Evolutionary conservation across 2,113 vertebrate species (phyloP), one percentile per base, ranked within the genome.

Genomic region (Hipposideros armiger): DNA sequence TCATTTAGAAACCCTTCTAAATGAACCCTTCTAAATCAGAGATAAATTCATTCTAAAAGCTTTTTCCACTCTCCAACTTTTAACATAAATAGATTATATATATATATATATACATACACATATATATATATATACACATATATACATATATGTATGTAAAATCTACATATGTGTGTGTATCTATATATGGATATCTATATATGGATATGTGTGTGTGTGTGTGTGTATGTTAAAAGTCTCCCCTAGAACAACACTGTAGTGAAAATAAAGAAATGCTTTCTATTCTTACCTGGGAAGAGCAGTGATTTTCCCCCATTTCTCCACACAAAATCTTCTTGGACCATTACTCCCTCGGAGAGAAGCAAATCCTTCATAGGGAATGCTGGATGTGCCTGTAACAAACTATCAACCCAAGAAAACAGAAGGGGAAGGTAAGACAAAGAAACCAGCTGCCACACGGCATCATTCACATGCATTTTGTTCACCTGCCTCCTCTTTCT

Each of bases 291-390:
- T 99, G 98, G 99, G 99, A 97, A 99, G 99, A 95, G 99, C 99
- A 14, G 99, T 99, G 98, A 99, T 99, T 98, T 99, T 99, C 2
- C 99, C 99, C 99, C 99, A 99, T 98, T 99, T 99, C 98, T 99
- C 99, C 92, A 99, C 99, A 47, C 99, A 99, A 98, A 99, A 99
- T 77, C 99, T 98, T 74, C 99, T 99, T 7, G 99, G 99, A 64
- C 99, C 99, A 0, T 99, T 99, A 95, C 99, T 99, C 26, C 99
- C 99, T 66, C 99, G 98, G 0, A 99, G 98, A 78, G 99, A 99
- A 52, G 99, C 99, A 78, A 99, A 99, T 15, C 99, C 99, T 98
- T 99, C 99, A 0, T 99, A 99, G 69, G 99, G 99, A 97, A 99
- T 99, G 97, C 99, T 99, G 94, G 99, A 99, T 0, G 99, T 99